Evolutionary conservation across 2,797 vertebrate genomes (phyloP).

Genomic region (Philypnodon macrostomus): DNA sequence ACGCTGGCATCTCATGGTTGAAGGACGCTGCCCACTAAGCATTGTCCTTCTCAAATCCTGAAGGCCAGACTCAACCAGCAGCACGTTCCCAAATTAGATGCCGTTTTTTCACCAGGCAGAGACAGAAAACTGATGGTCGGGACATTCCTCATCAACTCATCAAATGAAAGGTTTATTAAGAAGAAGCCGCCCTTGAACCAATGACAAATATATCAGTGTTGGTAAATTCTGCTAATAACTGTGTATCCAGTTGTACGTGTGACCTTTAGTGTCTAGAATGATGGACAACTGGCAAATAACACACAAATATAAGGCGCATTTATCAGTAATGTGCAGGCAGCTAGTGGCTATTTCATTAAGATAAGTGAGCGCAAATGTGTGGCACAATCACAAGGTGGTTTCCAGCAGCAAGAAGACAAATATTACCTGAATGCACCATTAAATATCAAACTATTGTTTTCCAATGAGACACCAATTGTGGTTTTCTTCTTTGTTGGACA

Average conservation of each 20-base stretch:
- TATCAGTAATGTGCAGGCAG: slow-evolving; percentile 19
- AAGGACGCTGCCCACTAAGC: slow-evolving; percentile 1
- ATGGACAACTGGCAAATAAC: slow-evolving; percentile 14
- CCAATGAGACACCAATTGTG: background rate
- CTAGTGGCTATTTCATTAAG: slow-evolving; percentile 12
- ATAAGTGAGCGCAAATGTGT: slow-evolving; percentile 12
- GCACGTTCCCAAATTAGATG: background rate
- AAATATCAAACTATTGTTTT: slow-evolving; percentile 7
- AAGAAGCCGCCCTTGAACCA: slow-evolving; percentile 2
- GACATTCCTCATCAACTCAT: background rate
- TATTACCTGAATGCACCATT: slow-evolving; percentile 6
- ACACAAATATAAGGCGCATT: slow-evolving; percentile 3
- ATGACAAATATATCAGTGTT: background rate
- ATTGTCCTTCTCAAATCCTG: background rate
- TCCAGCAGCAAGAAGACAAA: background rate
- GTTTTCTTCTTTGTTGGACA: background rate
- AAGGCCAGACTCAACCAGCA: background rate
- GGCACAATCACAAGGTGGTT: slow-evolving; percentile 9
- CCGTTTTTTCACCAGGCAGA: background rate
- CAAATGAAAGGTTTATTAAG: slow-evolving; percentile 9
- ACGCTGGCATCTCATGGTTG: background rate
- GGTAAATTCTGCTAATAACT: background rate
- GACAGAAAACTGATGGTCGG: slow-evolving; percentile 5
- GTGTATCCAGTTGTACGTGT: background rate
- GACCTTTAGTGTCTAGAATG: slow-evolving; percentile 10